phyloP scores from a whole-genome alignment of 2,797 vertebrate species.

The Sebastiscus tertius region DNA sequence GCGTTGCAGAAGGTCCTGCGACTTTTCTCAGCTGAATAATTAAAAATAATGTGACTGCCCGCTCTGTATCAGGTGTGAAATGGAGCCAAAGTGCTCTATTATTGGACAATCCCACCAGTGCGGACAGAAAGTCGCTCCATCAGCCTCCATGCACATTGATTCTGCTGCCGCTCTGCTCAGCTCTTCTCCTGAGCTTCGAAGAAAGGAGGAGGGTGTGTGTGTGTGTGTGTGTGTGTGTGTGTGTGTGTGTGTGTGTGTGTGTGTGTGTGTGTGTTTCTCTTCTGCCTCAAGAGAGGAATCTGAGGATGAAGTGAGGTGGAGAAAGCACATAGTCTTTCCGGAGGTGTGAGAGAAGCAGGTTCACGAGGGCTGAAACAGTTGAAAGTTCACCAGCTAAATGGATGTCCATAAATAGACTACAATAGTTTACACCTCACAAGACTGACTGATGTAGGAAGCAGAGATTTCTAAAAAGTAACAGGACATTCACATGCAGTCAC shows the following conservation, averaged over 20 bases:
- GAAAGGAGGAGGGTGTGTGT: background rate
- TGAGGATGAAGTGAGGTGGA: background rate
- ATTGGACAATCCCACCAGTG: too few species aligned
- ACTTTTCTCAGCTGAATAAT: background rate
- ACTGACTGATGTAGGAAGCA: background rate
- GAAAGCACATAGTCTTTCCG: background rate
- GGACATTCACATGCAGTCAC: background rate
- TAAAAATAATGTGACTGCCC: background rate
- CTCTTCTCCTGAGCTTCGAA: background rate
- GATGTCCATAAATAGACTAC: background rate
- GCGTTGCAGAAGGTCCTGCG: background rate
- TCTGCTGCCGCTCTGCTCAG: background rate
- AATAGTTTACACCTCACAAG: background rate
- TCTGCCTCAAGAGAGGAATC: background rate
- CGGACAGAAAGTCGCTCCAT: background rate
- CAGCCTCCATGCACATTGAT: background rate
- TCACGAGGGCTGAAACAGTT: background rate
- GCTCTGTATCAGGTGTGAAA: background rate
- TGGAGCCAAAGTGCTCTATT: background rate
- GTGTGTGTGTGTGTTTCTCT: constrained; percentile 22
- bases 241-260: background rate
- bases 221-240: background rate
- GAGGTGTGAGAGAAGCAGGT: background rate
- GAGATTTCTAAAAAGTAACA: background rate
- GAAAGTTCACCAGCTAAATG: constrained; percentile 3